Percentiles rank a stretch among this genome's conserved stretches.
Conservation (phyloP, 2,797 vertebrate genomes). For the Sebastes alutus region DNA sequence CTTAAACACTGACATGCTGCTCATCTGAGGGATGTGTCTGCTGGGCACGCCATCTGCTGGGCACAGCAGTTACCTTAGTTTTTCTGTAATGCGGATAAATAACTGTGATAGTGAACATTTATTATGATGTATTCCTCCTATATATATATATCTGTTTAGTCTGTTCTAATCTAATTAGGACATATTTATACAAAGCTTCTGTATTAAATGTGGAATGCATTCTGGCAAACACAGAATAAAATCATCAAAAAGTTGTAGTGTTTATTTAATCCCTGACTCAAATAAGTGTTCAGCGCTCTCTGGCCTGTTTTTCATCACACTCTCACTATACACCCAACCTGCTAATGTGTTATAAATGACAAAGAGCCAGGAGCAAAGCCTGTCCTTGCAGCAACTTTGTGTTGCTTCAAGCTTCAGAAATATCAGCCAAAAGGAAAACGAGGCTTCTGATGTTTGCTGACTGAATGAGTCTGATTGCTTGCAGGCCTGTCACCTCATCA, state of each 20-base stretch:
- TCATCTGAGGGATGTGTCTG: neutral
- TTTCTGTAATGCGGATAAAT: neutral
- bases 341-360: constrained; percentile 67
- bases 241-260: neutral
- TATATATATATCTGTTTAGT: neutral
- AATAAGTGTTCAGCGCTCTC: constrained; percentile 5
- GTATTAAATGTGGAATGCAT: neutral
- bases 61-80: neutral
- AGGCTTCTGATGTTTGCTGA: constrained; percentile 60
- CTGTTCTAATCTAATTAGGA: neutral
- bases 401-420: constrained; percentile 35
- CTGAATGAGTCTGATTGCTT: constrained; percentile 51
- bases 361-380: constrained; percentile 45
- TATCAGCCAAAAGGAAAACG: constrained; percentile 38
- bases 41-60: constrained; percentile 67
- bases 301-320: constrained; percentile 41
- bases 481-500: constrained; percentile 66
- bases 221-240: neutral
- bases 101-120: neutral
- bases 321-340: constrained; percentile 39
- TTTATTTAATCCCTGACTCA: constrained; percentile 23
- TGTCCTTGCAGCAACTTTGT: constrained; percentile 50
- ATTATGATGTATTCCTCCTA: neutral
- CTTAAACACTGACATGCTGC: constrained; percentile 9
- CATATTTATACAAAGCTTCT: neutral